These are phyloP conservation scores for Ectropis grisescens DNA, from an alignment of 1,140 invertebrate species.

Conservation along the genomic window DNA sequence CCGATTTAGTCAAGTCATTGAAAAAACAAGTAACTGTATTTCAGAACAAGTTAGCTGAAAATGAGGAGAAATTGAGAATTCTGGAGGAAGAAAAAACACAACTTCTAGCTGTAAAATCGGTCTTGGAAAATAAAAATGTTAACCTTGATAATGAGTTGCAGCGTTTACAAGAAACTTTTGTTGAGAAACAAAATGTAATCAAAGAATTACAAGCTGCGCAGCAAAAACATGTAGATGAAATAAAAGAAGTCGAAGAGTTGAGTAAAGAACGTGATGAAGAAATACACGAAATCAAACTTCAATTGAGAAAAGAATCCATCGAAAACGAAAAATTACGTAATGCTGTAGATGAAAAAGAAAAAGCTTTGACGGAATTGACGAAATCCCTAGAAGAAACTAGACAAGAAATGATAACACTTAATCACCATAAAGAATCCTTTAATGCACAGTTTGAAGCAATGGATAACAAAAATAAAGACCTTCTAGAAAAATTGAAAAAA, in stretches of 20 bases:
- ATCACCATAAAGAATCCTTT: no score
- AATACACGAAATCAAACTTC: conserved; percentile 66
- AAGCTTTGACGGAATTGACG: conserved; percentile 27
- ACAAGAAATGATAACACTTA: no score
- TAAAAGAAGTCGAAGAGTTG: conserved; percentile 47
- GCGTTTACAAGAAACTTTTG: conserved; percentile 43
- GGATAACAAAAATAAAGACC: conserved; percentile 70
- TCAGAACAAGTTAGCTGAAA: conserved; percentile 54
- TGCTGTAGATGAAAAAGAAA: conserved; percentile 32
- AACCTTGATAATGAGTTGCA: conserved; percentile 34
- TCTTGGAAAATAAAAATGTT: conserved; percentile 37
- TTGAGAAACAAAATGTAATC: conserved; percentile 44
- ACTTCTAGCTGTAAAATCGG: conserved; percentile 27
- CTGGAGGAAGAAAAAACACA: conserved; percentile 54
- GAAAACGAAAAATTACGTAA: conserved; percentile 57
- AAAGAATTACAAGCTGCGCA: conserved; percentile 53
- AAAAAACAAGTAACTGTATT: conserved; percentile 63
- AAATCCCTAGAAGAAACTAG: conserved; percentile 36
- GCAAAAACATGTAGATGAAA: conserved; percentile 48
- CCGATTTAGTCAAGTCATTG: conserved; percentile 44
- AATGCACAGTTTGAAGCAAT: conserved; percentile 31
- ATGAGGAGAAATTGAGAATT: conserved; percentile 53
- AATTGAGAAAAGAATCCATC: conserved; percentile 63
- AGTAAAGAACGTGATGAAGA: conserved; percentile 70
- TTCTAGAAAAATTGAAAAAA: conserved; percentile 82